A percentile compares a stretch with the other conserved stretches of the same genome.
phyloP scores from a whole-genome alignment of 2,888 invertebrate genomes.

The Parnassius apollo region DNA sequence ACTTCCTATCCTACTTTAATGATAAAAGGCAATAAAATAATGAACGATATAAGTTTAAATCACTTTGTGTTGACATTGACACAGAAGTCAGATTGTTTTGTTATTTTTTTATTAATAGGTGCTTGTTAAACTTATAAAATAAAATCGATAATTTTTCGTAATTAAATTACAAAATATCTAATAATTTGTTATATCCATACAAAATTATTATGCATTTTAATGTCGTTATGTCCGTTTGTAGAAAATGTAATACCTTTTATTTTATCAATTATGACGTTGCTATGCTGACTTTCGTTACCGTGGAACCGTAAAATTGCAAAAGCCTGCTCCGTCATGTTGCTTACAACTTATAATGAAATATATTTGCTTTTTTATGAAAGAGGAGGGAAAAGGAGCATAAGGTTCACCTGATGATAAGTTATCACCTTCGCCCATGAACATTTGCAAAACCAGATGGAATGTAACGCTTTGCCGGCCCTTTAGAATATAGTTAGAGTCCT shows the following conservation, averaged over 20 bases:
- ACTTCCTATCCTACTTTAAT: background rate
- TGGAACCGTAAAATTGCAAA: too few species aligned
- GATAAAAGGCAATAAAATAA: background rate
- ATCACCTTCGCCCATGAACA: background rate
- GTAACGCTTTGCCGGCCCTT: too few species aligned
- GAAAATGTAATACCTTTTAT: background rate
- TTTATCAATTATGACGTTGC: conserved; percentile 18
- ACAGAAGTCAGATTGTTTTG: background rate
- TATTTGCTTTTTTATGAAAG: background rate
- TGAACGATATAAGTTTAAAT: background rate
- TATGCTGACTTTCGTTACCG: background rate
- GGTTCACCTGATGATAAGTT: background rate
- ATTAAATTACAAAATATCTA: too few species aligned
- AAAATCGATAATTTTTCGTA: too few species aligned
- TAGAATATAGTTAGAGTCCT: too few species aligned
- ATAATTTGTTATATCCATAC: too few species aligned
- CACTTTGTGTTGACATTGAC: background rate
- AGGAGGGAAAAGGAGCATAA: background rate
- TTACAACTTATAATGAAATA: too few species aligned
- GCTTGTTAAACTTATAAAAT: background rate
- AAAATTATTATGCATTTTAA: too few species aligned
- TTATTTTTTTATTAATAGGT: background rate
- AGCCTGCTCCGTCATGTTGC: too few species aligned
- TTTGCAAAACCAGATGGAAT: background rate
- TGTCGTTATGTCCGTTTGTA: too few species aligned